Evolutionary conservation across 2,888 invertebrate genomes (phyloP), one percentile per base, ranked within the genome.

Genomic region (Dryobotodes eremita): DNA sequence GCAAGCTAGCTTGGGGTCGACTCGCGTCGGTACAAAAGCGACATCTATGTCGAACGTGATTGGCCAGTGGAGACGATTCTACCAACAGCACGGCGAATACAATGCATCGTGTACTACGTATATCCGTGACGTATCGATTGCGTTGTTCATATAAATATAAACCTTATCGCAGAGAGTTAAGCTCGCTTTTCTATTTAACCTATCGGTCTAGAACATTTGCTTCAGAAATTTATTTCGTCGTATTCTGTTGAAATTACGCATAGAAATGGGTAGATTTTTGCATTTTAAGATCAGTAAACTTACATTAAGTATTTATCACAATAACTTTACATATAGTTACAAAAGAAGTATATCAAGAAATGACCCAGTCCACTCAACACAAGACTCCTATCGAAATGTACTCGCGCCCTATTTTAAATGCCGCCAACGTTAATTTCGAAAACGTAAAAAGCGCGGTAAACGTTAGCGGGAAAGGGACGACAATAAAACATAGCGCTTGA

Each of bases 291-390:
- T 86, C 84, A 82, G 81, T 82, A 82, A 88, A 82, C 83, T 76
- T 76, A 79, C 85, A 84, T 76, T 84, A 83, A 89, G 89, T 89
- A 93, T 93, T 95, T 95, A 93, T 91, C 87, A 65, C 71, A 74
- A 86, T 66, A 86, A 88, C 89, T 89, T 91, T 92, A 86, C 86
- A 91, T 92, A 92, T 90, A 90, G 90, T 92, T 93, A 89, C 92
- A 92, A 93, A 94, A 96, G 91, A 96, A 97, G 96, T 96, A 96
- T 92, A 94, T 97, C 96, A 97, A 96, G 96, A 96, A 94, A 93
- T 94, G 91, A 93, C 93, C 93, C 93, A 94, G 92, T 95, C 94
- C 93, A 92, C 93, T 94, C 92, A 93, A 95, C 94, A 95, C 92
- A 93, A 94, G 92, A 93, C 92, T 94, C 92, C 93, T 94, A 95